A percentile compares a stretch with the other conserved stretches of the same genome.
phyloP scores from a whole-genome alignment of 2,113 vertebrate species.

The Eurystomus gularis region DNA sequence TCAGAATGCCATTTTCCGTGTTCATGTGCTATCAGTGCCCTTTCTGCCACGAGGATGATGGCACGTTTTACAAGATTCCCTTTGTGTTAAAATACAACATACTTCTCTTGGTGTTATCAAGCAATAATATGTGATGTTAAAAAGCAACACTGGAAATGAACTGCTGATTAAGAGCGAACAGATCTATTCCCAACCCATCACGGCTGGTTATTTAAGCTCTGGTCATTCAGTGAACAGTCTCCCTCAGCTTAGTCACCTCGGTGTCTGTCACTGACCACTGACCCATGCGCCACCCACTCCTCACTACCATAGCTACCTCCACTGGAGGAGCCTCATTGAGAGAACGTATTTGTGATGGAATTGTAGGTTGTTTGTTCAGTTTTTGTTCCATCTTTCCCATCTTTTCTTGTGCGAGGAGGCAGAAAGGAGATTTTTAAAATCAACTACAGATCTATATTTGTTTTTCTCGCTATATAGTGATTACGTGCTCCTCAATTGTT shows the following conservation, averaged over 20 bases:
- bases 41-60: not conserved
- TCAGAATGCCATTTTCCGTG: not conserved
- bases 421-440: not conserved
- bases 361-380: not conserved
- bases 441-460: not conserved
- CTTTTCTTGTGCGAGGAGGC: not conserved
- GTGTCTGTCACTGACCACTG: not conserved
- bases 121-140: not conserved
- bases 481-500: not conserved
- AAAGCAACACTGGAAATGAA: not conserved
- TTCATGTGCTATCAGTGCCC: not conserved
- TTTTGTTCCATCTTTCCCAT: not conserved
- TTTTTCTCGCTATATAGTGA: not conserved
- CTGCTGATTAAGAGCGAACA: not conserved
- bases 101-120: not conserved
- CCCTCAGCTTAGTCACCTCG: not conserved
- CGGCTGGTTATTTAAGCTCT: not conserved
- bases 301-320: not conserved
- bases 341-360: not conserved
- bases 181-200: not conserved
- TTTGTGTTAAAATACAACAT: not conserved
- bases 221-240: not conserved
- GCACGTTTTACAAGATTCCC: not conserved
- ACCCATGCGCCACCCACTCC: not conserved
- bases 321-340: not conserved